Evolutionary conservation across 2,797 vertebrate genomes (phyloP), one percentile per base, ranked within the genome.

Genomic region (Pangasius krempfi): DNA sequence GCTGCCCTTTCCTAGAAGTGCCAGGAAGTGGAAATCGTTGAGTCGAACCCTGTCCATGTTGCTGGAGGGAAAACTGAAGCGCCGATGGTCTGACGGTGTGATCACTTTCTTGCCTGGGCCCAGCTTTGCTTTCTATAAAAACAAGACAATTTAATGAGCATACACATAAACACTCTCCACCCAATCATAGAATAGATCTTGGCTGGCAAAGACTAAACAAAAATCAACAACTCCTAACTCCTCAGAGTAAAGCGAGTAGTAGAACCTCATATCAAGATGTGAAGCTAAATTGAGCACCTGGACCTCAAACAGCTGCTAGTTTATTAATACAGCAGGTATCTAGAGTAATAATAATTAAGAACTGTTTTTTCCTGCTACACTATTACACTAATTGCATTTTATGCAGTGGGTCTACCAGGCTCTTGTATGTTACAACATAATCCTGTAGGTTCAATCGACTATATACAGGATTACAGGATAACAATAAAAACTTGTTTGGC

Each of bases 1-100:
- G 93, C 99, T 99, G 66, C 99, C 99, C 90, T 99, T 99, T 58
- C 99, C 98, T 87, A 99, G 96, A 88, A 99, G 97, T 92, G 98
- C 98, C 93, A 99, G 96, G 93, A 99, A 99, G 94, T 97, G 97
- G 95, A 99, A 99, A 94, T 99, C 98, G 0, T 94, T 97, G 88
- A 99, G 97, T 60, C 97, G 97, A 92, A 99, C 96, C 56, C 96
- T 94, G 95, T 99, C 98, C 90, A 98, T 95, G 94, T 97, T 98
- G 92, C 97, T 97, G 56, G 97, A 98, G 0, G 97, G 97, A 75
- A 97, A 90, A 88, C 94, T 97, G 91, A 97, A 97, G 84, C 93
- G 96, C 91, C 97, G 95, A 90, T 99, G 97, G 92, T 98, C 98
- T 16, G 96, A 95, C 1, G 98, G 97, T 52, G 96, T 97, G 95